Conservation (phyloP, 2,113 vertebrate genomes). For the Bujurquina vittata region DNA sequence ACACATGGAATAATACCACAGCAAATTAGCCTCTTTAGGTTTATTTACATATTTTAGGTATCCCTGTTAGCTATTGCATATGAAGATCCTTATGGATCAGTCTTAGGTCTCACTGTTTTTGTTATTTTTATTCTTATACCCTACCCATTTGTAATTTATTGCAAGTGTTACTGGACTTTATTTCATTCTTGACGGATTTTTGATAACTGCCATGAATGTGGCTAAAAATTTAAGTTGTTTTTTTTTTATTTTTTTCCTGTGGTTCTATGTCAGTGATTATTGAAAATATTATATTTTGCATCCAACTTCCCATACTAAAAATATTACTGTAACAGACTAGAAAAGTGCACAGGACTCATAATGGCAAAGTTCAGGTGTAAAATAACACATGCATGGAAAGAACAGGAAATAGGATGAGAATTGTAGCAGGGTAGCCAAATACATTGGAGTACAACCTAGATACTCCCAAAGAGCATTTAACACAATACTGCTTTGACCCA, state of each 20-base stretch:
- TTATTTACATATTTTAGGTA: too few species aligned
- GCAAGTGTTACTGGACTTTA: not conserved
- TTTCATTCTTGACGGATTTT: not conserved
- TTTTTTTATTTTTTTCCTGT: not conserved
- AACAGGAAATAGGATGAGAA: slow-evolving; percentile 8
- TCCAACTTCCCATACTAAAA: not conserved
- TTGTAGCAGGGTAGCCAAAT: slow-evolving; percentile 30
- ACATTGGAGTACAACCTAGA: slow-evolving; percentile 35
- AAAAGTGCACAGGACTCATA: not conserved
- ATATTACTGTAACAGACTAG: not conserved
- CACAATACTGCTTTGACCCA: slow-evolving; percentile 50
- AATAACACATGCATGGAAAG: not conserved
- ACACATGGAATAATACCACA: not conserved
- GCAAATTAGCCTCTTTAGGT: not conserved
- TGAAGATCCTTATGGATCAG: not conserved
- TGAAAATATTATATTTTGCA: not conserved
- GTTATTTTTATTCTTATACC: not conserved
- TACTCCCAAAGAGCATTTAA: slow-evolving; percentile 55
- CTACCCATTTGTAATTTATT: not conserved
- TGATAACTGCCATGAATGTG: not conserved
- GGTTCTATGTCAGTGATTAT: not conserved
- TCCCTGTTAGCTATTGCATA: not conserved
- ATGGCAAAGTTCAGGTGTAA: not conserved
- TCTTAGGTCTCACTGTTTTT: not conserved
- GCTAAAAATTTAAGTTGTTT: not conserved